Percentiles rank a stretch among this genome's conserved stretches.
Conservation (phyloP, 1,140 invertebrate species). For the Neotoxoptera formosana region DNA sequence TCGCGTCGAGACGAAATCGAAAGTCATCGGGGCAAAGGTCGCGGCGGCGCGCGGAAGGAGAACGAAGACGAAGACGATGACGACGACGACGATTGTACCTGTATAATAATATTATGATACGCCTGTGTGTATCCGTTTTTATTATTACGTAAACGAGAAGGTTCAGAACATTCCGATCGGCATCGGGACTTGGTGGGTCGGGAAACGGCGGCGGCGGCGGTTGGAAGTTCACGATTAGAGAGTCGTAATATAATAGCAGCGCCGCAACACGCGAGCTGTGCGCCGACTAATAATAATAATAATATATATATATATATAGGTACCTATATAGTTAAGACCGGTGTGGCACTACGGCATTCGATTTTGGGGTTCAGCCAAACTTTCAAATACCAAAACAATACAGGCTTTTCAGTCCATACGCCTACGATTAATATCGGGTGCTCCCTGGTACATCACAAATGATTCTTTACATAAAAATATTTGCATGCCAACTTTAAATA, state of each 20-base stretch:
- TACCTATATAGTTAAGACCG: too few relatives aligned
- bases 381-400: too few relatives aligned
- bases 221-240: constrained; percentile 18
- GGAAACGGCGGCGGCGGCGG: neutral
- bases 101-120: neutral
- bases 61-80: neutral
- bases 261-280: neutral
- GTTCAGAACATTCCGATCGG: constrained; percentile 17
- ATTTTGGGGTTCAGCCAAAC: too few relatives aligned
- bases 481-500: too few relatives aligned
- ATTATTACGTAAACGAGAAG: constrained; percentile 34
- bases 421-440: too few relatives aligned
- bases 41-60: neutral
- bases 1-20: constrained; percentile 25
- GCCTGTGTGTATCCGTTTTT: neutral
- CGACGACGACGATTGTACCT: neutral
- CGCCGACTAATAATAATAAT: neutral
- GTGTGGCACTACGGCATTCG: too few relatives aligned
- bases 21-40: constrained; percentile 43
- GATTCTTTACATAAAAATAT: too few relatives aligned
- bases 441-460: too few relatives aligned
- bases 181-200: neutral
- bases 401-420: too few relatives aligned
- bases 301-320: neutral
- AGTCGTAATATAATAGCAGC: neutral